Evolutionary conservation across 2,113 vertebrate species (phyloP), one percentile per base, ranked within the genome.

Genomic region (Panurus biarmicus): DNA sequence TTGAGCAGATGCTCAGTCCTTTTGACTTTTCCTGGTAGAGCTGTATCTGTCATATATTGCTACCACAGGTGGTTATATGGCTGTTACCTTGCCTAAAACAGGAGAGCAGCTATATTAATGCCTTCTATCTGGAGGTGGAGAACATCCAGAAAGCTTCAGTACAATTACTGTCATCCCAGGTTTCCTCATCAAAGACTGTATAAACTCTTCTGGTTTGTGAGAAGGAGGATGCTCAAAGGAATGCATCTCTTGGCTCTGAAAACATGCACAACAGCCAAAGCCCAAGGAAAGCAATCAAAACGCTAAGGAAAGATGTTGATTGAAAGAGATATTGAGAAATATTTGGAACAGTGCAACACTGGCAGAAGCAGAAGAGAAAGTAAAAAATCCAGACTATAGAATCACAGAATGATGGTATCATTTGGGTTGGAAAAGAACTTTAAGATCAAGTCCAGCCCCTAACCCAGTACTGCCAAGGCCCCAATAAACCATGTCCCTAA

Each of bases 1-100:
- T 1, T 7, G 38, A 10, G 20, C 0, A 0, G 14, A 25, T 6
- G 18, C 15, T 2, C 2, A 24, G 31, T 21, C 18, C 73, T 60
- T 44, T 50, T 0, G 1, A 2, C 57, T 57, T 87, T 66, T 61
- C 13, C 62, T 72, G 28, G 14, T 24, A 54, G 31, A 79, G 36
- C 31, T 72, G 20, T 53, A 20, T 56, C 31, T 7, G 0, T 44
- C 70, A 71, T 11, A 23, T 57, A 7, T 12, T 82, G 20, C 13
- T 80, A 22, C 7, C 67, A 71, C 38, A 28, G 17, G 24, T 83
- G 42, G 47, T 62, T 58, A n/a, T n/a, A 29, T 38, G 42, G 10
- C 33, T 54, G 42, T 44, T 48, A 40, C 16, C 35, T 64, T 38
- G 24, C 38, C 83, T 47, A 73, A 75, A 85, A 70, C 8, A n/a